Conservation (phyloP, 2,888 invertebrate genomes). For the Andrena bicolor region DNA sequence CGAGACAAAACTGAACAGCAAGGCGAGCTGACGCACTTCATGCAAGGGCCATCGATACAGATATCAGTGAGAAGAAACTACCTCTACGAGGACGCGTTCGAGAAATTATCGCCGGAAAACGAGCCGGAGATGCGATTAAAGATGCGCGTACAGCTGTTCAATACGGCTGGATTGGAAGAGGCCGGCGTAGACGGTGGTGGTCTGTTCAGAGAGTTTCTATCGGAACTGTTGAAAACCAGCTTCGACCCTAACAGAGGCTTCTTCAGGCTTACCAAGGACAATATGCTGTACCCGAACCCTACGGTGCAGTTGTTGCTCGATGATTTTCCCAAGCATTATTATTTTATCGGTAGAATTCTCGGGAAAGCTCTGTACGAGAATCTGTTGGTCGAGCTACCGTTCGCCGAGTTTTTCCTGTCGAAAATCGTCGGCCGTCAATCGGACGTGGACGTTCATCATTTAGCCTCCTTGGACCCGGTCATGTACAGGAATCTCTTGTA, state of each 20-base stretch:
- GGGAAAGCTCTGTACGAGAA: constrained; percentile 99
- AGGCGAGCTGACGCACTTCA: constrained; percentile 91
- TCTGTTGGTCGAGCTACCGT: constrained; percentile 96
- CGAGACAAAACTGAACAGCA: constrained; percentile 90
- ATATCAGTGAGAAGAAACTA: constrained; percentile 94
- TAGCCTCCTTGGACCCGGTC: constrained; percentile 96
- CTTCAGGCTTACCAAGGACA: constrained; percentile 95
- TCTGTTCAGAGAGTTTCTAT: constrained; percentile 97
- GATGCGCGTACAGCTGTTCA: constrained; percentile 95
- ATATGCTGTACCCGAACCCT: constrained; percentile 98
- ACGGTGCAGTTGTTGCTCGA: constrained; percentile 94
- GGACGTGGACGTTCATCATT: constrained; percentile 95
- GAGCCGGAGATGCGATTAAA: constrained; percentile 95
- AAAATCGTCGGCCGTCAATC: constrained; percentile 93
- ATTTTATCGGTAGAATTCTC: constrained; percentile 94
- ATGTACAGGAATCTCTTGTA: constrained; percentile 96
- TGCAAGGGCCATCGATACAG: constrained; percentile 91
- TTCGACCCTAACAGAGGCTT: constrained; percentile 99
- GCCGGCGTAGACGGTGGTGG: constrained; percentile 99
- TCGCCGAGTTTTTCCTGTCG: constrained; percentile 98
- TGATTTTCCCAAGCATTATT: constrained; percentile 95
- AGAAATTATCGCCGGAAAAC: constrained; percentile 95
- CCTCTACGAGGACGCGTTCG: constrained; percentile 99
- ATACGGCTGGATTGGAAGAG: constrained; percentile 96
- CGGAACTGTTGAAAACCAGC: constrained; percentile 96